These are phyloP conservation scores for Apamea anceps DNA, from an alignment of 2,888 invertebrate genomes.

Conservation along the genomic window DNA sequence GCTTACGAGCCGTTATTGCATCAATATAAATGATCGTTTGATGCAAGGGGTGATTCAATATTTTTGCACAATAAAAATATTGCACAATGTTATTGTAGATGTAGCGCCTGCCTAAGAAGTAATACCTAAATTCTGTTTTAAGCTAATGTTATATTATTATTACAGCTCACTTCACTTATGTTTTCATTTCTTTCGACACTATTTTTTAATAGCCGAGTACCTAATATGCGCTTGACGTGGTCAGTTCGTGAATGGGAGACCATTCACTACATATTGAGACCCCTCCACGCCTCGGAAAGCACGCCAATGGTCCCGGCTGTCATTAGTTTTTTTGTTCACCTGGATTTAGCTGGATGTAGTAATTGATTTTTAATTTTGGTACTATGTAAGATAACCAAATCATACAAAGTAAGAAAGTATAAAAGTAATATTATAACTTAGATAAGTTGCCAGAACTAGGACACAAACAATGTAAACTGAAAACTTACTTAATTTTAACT, in stretches of 20 bases:
- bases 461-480: slow-evolving; percentile 38
- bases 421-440: slow-evolving; percentile 25
- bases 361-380: background rate
- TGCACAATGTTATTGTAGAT: too few species aligned
- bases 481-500: slow-evolving; percentile 50
- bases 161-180: background rate
- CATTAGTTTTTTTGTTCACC: background rate
- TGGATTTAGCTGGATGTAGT: background rate
- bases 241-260: background rate
- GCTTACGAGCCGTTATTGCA: too few species aligned
- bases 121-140: too few species aligned
- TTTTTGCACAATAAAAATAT: too few species aligned
- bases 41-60: too few species aligned
- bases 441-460: slow-evolving; percentile 1
- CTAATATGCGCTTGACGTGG: too few species aligned
- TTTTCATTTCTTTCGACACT: too few species aligned
- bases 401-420: slow-evolving; percentile 2
- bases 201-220: too few species aligned
- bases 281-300: background rate
- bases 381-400: background rate
- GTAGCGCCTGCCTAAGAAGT: too few species aligned
- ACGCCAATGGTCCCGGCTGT: background rate
- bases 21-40: too few species aligned
- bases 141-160: too few species aligned
- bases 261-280: background rate